Percentiles rank a stretch among this genome's conserved stretches.
Conservation (phyloP, 2,113 vertebrate genomes). For the Corapipo altera region DNA sequence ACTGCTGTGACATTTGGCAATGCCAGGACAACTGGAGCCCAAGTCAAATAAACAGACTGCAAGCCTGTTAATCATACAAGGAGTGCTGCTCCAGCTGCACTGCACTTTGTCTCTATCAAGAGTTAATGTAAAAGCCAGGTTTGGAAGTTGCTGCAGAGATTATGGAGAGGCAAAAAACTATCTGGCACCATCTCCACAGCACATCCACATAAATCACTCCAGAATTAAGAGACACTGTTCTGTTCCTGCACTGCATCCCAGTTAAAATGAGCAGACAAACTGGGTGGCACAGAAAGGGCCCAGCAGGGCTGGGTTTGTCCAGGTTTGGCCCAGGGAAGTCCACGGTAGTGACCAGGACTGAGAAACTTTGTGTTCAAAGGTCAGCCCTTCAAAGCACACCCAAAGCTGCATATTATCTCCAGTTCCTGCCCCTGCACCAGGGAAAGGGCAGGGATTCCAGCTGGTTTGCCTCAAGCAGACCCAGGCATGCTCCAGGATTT, state of each 20-base stretch:
- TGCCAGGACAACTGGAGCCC: background rate
- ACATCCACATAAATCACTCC: accelerated
- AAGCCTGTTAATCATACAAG: background rate
- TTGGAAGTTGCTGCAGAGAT: background rate
- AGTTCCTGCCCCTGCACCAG: background rate
- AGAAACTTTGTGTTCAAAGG: background rate
- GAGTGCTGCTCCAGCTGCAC: background rate
- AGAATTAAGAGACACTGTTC: background rate
- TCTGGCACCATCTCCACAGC: background rate
- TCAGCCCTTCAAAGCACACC: background rate
- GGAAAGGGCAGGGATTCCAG: background rate
- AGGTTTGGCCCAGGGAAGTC: background rate
- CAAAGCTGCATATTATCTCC: background rate
- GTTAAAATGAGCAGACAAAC: background rate
- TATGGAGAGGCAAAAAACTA: background rate
- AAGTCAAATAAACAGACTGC: background rate
- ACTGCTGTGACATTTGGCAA: background rate
- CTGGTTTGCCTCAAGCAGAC: background rate
- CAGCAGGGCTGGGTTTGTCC: background rate
- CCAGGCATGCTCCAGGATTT: background rate
- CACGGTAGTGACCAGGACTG: background rate
- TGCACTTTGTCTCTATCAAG: background rate
- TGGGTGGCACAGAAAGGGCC: background rate
- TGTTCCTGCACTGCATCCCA: background rate
- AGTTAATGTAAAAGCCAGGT: background rate